Base-by-base conservation (phyloP, 2,888 invertebrate species). In the Morpho deidamia region DNA sequence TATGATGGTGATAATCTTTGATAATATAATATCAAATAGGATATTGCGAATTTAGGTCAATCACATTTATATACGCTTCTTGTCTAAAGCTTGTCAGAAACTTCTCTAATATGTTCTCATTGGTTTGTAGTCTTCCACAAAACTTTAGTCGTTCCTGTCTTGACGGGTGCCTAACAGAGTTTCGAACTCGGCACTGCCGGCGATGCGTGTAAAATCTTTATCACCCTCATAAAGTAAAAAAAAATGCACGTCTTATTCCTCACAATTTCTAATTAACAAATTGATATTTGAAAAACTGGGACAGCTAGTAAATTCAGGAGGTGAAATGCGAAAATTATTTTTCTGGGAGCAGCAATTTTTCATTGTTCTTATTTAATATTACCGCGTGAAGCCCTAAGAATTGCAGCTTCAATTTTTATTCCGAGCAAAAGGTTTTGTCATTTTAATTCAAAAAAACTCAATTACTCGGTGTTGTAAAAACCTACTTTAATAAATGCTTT, bases 201-300 rank as follows among this genome's bases (percentile, higher is more conserved):
- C 78, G 78, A 83, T 86, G 83, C 83, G 83, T 84, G 79, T 81
- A 81, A 84, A 84, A 83, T 78, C 77, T 81, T 81, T 76, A 74
- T 76, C 77, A 78, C 74, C 70, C 69, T 64, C 71, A 70, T 81
- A 78, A 82, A 80, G 76, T 73, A 66, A 59, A 70, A 71, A 72
- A 76, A 5, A 72, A 71, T 76, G 65, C 68, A 71, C 69, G 68
- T 70, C 72, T 70, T 61, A 60, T 58, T 67, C 59, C 62, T 60
- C 61, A 64, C 63, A 68, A 67, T 76, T 79, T 78, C 78, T 77
- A 81, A 83, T 84, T 79, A 83, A 81, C 80, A 81, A 81, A 80
- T 82, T 79, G 78, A 73, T 83, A 81, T 84, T 83, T 82, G 77
- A 75, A 78, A 83, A 83, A 83, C 74, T 85, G 85, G 71, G 58